Percentiles rank a stretch among this genome's conserved stretches.
Evolutionary conservation across 2,113 vertebrate genomes (phyloP).

Genomic region (Phoxinus phoxinus): DNA sequence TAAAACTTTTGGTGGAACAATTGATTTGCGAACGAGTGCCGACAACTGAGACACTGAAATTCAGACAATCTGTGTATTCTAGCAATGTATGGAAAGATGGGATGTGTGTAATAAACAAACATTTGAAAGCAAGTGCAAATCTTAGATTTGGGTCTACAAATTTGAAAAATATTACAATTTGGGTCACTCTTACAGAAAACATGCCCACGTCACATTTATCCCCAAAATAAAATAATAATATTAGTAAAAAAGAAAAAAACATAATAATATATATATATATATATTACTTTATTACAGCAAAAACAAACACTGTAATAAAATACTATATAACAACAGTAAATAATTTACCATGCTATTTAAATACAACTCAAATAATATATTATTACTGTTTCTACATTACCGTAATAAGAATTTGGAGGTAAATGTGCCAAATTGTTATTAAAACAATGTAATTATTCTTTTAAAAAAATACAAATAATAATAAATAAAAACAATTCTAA

Average conservation of each 20-base stretch:
- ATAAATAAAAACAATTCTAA: not conserved
- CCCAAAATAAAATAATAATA: too few relatives aligned
- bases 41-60: not conserved
- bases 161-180: too few relatives aligned
- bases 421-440: not conserved
- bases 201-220: too few relatives aligned
- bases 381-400: not conserved
- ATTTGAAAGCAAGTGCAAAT: not conserved
- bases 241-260: too few relatives aligned
- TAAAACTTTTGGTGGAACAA: not conserved
- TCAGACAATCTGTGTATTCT: not conserved
- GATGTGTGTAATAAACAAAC: not conserved
- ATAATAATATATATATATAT: too few relatives aligned
- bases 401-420: not conserved
- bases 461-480: not conserved
- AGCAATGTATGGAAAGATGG: not conserved
- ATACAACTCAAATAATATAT: not conserved
- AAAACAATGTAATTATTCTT: not conserved
- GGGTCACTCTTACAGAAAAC: too few relatives aligned
- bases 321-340: not conserved
- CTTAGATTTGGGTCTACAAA: not conserved
- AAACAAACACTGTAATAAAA: not conserved
- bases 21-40: not conserved
- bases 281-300: not conserved
- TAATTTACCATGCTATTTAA: not conserved